These are phyloP conservation scores for Cepaea nemoralis DNA, from an alignment of 1,140 invertebrate species.

Conservation along the genomic window DNA sequence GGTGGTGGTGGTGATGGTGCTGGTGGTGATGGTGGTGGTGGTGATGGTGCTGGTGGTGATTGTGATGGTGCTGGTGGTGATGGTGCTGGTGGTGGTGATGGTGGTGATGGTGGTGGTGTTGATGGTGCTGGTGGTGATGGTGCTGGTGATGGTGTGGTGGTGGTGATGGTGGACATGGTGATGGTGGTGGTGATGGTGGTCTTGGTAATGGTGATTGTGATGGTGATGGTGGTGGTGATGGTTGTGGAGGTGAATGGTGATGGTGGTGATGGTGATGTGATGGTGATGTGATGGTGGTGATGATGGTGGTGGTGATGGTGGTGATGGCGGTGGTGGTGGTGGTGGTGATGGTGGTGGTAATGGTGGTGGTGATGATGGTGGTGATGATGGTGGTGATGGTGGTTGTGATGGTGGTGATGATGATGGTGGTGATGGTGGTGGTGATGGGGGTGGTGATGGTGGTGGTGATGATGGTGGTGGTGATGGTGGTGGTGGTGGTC, in stretches of 20 bases:
- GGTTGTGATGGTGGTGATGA: background rate
- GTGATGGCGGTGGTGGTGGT: background rate
- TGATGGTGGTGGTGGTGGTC: background rate
- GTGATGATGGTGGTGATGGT: background rate
- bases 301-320: background rate
- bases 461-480: background rate
- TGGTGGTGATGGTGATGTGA: background rate
- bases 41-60: constrained; percentile 22
- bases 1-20: constrained; percentile 35
- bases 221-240: background rate
- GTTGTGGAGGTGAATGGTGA: background rate
- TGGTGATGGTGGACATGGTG: background rate
- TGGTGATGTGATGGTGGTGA: background rate
- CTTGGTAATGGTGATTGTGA: background rate
- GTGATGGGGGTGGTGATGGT: background rate
- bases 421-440: background rate
- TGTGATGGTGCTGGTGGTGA: background rate
- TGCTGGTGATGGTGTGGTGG: background rate
- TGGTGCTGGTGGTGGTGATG: background rate
- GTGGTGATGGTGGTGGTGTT: background rate
- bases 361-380: background rate
- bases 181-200: background rate
- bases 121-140: background rate
- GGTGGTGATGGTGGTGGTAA: background rate
- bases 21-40: constrained; percentile 35